Evolutionary conservation across 2,888 invertebrate species (phyloP), one percentile per base, ranked within the genome.

Genomic region (Troides aeacus): DNA sequence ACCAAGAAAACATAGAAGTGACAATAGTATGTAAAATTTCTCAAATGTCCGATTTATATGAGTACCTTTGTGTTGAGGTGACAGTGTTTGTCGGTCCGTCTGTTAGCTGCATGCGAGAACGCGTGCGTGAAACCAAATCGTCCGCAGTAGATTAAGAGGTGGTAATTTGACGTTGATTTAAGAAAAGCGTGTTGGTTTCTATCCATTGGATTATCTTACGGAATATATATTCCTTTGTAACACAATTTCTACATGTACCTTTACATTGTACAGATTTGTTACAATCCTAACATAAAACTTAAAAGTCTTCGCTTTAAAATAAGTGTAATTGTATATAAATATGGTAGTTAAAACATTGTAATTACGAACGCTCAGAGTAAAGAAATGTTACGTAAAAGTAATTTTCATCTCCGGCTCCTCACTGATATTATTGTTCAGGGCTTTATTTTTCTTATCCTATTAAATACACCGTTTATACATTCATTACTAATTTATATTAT

Each of bases 151-250:
- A 90, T 92, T 91, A 91, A 87, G 88, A 90, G 87, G 88, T 90
- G 90, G 89, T 91, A 91, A 91, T 92, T 90, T 91, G 92, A 92
- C 92, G 79, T 91, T 92, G 92, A 92, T 91, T 90, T 91, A 92
- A 84, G 84, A 84, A 85, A 85, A 86, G 81, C 80, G 77, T 78
- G 78, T 73, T 75, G 75, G 82, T 87, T 89, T 86, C 90, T 88
- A 89, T 87, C 83, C 83, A 75, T 72, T 75, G 83, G 86, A 87
- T 89, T 87, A 89, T 89, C 88, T 90, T 90, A 77, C 77, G 76
- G 78, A 76, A 70, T 72, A 59, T 59, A 70, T 70, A 66, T 70
- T 66, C 62, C 30, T 62, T 66, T 65, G 65, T 70, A 62, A 70
- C 62, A 62, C 58, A 65, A 58, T 65, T 42, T 30, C 62, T 57